These are phyloP conservation scores for Rhamphomyia laevipes DNA, from an alignment of 2,888 invertebrate genomes.

Conservation along the genomic window DNA sequence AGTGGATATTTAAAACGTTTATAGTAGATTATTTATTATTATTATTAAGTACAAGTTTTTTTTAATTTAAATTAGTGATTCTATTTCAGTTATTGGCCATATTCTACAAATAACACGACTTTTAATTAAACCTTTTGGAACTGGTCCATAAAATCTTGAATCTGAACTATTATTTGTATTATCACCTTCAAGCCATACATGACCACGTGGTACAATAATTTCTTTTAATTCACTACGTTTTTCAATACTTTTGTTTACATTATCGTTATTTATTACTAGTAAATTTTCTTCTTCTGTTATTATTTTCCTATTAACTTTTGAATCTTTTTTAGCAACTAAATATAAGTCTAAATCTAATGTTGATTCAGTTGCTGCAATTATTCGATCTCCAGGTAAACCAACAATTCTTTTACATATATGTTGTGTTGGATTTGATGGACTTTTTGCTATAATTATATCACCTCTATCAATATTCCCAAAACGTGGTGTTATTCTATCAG, in stretches of 20 bases:
- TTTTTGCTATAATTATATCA: slow-evolving; percentile 74
- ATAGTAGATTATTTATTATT: too few relatives aligned
- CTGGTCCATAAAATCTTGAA: slow-evolving; percentile 76
- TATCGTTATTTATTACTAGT: background rate
- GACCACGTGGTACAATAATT: slow-evolving; percentile 64
- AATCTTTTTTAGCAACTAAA: background rate
- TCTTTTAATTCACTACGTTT: slow-evolving; percentile 17
- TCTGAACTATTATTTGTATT: slow-evolving; percentile 75
- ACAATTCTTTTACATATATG: slow-evolving; percentile 76
- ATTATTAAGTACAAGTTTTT: too few relatives aligned
- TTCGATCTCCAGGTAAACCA: slow-evolving; percentile 62
- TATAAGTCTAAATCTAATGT: background rate
- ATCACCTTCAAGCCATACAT: slow-evolving; percentile 89
- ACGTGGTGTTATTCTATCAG: slow-evolving; percentile 64
- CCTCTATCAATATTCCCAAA: slow-evolving; percentile 54
- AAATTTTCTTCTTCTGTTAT: background rate
- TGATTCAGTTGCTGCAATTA: slow-evolving; percentile 14
- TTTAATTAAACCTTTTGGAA: slow-evolving; percentile 72
- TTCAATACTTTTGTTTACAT: background rate
- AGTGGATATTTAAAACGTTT: too few relatives aligned
- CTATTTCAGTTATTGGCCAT: slow-evolving; percentile 50
- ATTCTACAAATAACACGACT: slow-evolving; percentile 72
- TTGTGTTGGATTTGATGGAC: slow-evolving; percentile 66
- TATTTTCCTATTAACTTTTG: background rate
- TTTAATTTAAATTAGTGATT: slow-evolving; percentile 13